Evolutionary conservation across 1,140 invertebrate species (phyloP).

Genomic region (Psilanteris sp.): DNA sequence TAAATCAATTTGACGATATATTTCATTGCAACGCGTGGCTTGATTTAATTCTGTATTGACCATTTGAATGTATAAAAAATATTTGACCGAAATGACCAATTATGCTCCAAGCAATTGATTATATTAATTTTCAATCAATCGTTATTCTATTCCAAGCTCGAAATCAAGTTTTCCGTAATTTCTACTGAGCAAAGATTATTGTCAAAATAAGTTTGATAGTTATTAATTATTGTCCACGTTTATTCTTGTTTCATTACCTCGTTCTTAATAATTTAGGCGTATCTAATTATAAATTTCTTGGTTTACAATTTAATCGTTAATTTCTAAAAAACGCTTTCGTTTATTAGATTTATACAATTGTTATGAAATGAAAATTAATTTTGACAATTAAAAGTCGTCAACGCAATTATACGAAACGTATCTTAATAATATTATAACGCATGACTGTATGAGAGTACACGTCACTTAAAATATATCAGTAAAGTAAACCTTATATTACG

Average conservation of each 20-base stretch:
- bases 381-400: no score
- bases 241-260: background rate
- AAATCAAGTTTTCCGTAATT: slow-evolving; percentile 8
- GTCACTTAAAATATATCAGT: slow-evolving; percentile 7
- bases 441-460: background rate
- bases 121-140: background rate
- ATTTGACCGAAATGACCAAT: slow-evolving; percentile 16
- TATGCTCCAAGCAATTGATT: background rate
- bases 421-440: background rate
- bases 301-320: no score
- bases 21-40: no score
- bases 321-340: no score
- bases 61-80: slow-evolving; percentile 44
- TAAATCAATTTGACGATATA: slow-evolving; percentile 3
- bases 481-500: slow-evolving; percentile 12
- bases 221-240: slow-evolving; percentile 11
- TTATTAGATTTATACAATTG: no score
- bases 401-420: no score
- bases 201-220: slow-evolving; percentile 19
- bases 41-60: no score
- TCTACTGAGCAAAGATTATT: slow-evolving; percentile 38
- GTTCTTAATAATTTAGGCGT: background rate
- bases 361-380: no score
- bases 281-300: no score
- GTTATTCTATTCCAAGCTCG: slow-evolving; percentile 14